Conservation (phyloP, 1,140 invertebrate species). For the Cotesia chilonis region DNA sequence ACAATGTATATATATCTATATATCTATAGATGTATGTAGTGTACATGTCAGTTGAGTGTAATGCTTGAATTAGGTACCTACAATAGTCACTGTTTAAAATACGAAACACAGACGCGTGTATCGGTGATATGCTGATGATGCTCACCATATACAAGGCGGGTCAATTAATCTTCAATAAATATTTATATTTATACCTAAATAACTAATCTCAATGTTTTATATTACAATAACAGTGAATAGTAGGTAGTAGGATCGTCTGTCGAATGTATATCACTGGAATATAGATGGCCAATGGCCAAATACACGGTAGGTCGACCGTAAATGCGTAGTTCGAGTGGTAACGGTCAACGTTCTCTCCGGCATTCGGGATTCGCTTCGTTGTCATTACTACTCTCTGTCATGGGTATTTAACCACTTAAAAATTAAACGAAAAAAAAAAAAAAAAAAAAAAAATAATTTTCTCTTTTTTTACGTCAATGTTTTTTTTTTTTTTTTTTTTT, state of each 20-base stretch:
- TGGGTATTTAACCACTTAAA: conserved; percentile 23
- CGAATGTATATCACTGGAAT: conserved; percentile 47
- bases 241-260: neutral
- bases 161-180: too few species aligned
- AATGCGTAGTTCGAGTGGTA: conserved; percentile 45
- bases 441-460: neutral
- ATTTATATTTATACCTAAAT: too few species aligned
- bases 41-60: neutral
- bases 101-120: too few species aligned
- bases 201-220: too few species aligned
- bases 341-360: conserved; percentile 34
- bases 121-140: too few species aligned
- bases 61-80: neutral
- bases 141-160: too few species aligned
- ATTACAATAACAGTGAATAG: too few species aligned
- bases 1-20: too few species aligned
- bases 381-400: conserved; percentile 50
- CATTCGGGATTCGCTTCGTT: conserved; percentile 17
- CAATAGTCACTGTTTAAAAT: too few species aligned
- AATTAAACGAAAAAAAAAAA: neutral
- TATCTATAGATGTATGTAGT: too few species aligned
- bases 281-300: conserved; percentile 60
- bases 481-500: too few species aligned
- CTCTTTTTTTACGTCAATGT: neutral
- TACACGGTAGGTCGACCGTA: conserved; percentile 57